Conservation (phyloP, 2,888 invertebrate species). For the Parnassius glacialis region DNA sequence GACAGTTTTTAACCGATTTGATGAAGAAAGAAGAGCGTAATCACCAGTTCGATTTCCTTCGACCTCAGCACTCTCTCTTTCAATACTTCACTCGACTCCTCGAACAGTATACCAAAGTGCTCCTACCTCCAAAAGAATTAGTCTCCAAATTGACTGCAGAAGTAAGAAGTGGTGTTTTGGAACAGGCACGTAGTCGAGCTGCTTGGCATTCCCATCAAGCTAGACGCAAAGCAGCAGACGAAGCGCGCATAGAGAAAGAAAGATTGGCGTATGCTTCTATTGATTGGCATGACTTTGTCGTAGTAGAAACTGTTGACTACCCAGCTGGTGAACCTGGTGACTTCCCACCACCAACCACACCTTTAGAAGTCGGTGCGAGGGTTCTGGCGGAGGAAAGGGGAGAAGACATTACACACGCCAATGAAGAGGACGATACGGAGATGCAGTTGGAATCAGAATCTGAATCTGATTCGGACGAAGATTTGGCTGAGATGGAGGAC, state of each 20-base stretch:
- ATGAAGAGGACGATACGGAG: constrained; percentile 86
- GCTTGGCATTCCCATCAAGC: constrained; percentile 99
- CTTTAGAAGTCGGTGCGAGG: constrained; percentile 97
- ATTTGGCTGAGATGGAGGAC: constrained; percentile 86
- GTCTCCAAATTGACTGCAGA: constrained; percentile 89
- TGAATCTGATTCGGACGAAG: constrained; percentile 73
- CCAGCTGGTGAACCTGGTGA: constrained; percentile 97
- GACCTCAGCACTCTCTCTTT: constrained; percentile 98
- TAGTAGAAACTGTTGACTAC: constrained; percentile 99
- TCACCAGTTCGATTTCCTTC: constrained; percentile 98
- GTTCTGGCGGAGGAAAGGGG: constrained; percentile 91
- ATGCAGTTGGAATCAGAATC: constrained; percentile 95
- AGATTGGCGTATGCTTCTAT: constrained; percentile 97
- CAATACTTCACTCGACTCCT: constrained; percentile 98
- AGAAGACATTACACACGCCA: constrained; percentile 80
- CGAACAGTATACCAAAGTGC: constrained; percentile 98
- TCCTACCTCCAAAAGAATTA: constrained; percentile 97
- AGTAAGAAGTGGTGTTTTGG: constrained; percentile 85
- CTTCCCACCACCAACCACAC: constrained; percentile 98
- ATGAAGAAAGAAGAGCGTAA: constrained; percentile 99
- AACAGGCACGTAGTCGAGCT: constrained; percentile 95
- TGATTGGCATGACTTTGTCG: constrained; percentile 99
- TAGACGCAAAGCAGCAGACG: constrained; percentile 94
- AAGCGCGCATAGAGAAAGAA: constrained; percentile 97
- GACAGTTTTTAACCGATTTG: constrained; percentile 97